Evolutionary conservation across 2,113 vertebrate species (phyloP).

Genomic region (Cygnus buccinator): DNA sequence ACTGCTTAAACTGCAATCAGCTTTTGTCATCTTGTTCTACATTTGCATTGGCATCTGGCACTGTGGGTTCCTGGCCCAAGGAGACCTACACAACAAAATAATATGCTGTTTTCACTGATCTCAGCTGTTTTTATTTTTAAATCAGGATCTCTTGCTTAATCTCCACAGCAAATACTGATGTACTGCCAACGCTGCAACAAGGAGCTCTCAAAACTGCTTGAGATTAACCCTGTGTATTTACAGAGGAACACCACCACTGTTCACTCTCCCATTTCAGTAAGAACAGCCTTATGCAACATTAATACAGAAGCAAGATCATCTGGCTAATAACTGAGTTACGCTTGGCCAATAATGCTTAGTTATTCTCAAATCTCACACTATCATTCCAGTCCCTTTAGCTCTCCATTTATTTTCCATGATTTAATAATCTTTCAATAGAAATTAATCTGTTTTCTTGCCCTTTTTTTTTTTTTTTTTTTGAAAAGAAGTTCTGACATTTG

Average conservation of each 20-base stretch:
- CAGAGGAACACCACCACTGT: not conserved
- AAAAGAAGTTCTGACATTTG: not conserved
- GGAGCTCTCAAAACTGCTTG: not conserved
- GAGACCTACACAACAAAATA: not conserved
- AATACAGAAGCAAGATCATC: not conserved
- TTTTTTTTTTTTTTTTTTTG: not conserved
- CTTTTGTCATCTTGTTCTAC: not conserved
- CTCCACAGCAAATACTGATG: not conserved
- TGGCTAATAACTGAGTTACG: not conserved
- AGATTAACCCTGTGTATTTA: conserved; percentile 12
- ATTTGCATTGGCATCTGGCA: not conserved
- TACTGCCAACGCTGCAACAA: conserved; percentile 1
- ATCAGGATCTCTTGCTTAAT: not conserved
- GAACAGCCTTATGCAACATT: not conserved
- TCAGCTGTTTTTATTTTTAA: not conserved
- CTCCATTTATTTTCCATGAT: not conserved
- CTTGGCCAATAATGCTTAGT: not conserved
- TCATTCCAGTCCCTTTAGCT: not conserved
- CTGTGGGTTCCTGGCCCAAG: not conserved
- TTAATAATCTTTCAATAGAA: not conserved
- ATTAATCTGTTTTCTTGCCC: not conserved
- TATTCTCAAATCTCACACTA: not conserved
- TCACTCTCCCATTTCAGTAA: not conserved
- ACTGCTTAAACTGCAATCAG: not conserved
- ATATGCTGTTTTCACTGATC: not conserved